Conservation (phyloP, 2,113 vertebrate species). For the Hippocampus guttulatus region DNA sequence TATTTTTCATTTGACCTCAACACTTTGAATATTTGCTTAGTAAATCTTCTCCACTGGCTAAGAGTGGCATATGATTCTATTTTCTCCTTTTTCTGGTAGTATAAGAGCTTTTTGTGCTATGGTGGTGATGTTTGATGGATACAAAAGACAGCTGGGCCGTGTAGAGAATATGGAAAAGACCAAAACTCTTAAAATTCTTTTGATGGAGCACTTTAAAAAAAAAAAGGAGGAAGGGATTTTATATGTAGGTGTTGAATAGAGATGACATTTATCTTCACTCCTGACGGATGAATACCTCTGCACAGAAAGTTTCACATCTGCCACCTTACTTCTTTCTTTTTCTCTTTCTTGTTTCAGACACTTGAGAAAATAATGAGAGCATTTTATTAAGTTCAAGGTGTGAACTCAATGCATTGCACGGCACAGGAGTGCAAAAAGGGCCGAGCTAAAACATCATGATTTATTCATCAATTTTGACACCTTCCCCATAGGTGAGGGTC, state of each 20-base stretch:
- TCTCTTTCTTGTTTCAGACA: constrained; percentile 21
- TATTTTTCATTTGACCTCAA: too few relatives aligned
- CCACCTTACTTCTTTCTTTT: constrained; percentile 21
- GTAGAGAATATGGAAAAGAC: constrained; percentile 11
- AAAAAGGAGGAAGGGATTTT: constrained; percentile 7
- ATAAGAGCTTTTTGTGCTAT: background rate
- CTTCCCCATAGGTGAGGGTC: constrained; percentile 18
- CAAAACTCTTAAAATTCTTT: constrained; percentile 8
- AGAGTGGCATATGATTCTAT: background rate
- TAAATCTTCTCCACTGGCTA: background rate
- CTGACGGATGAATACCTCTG: constrained; percentile 38
- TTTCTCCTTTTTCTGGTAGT: background rate
- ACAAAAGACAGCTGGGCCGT: background rate
- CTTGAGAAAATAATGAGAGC: constrained; percentile 36
- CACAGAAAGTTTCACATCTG: constrained; percentile 14
- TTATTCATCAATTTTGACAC: constrained; percentile 60
- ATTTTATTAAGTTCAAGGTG: constrained; percentile 46
- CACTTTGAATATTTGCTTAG: background rate
- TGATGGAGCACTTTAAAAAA: constrained; percentile 22
- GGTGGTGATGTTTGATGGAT: background rate
- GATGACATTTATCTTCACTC: constrained; percentile 37
- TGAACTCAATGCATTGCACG: constrained; percentile 51
- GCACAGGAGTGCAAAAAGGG: constrained; percentile 13
- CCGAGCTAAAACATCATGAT: constrained; percentile 24
- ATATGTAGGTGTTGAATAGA: constrained; percentile 13